phyloP scores from a whole-genome alignment of 2,113 vertebrate species.

The Nothoprocta pentlandii region DNA sequence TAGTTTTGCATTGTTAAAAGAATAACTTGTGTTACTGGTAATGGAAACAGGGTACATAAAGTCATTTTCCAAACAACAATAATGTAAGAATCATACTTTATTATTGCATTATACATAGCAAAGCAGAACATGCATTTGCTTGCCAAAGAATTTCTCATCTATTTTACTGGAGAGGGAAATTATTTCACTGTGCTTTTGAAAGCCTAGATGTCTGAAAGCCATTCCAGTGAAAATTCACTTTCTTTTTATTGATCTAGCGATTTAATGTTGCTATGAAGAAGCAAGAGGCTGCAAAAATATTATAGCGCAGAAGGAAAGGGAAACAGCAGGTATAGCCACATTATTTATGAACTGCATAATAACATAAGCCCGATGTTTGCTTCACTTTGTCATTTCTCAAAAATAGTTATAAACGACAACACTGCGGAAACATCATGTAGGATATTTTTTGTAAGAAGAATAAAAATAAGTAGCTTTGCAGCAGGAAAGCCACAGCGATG shows the following conservation, averaged over 20 bases:
- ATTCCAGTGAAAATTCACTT: conserved; percentile 26
- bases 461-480: not conserved
- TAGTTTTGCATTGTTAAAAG: conserved; percentile 25
- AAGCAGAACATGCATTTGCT: not conserved
- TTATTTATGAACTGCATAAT: not conserved
- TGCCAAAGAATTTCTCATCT: not conserved
- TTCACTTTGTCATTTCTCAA: not conserved
- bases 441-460: not conserved
- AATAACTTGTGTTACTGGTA: conserved; percentile 15
- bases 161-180: not conserved
- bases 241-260: conserved; percentile 12
- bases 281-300: not conserved
- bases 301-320: not conserved
- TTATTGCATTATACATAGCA: not conserved
- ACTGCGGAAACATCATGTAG: not conserved
- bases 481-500: not conserved
- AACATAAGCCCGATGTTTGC: not conserved
- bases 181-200: conserved; percentile 15
- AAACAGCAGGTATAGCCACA: not conserved
- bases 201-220: not conserved
- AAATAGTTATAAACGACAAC: not conserved
- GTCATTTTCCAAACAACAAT: conserved; percentile 38
- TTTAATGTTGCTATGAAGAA: conserved; percentile 35
- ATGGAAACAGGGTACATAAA: not conserved
- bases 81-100: not conserved